These are phyloP conservation scores for Paedocypris micromegethes DNA, from an alignment of 2,797 vertebrate species.

Conservation along the genomic window DNA sequence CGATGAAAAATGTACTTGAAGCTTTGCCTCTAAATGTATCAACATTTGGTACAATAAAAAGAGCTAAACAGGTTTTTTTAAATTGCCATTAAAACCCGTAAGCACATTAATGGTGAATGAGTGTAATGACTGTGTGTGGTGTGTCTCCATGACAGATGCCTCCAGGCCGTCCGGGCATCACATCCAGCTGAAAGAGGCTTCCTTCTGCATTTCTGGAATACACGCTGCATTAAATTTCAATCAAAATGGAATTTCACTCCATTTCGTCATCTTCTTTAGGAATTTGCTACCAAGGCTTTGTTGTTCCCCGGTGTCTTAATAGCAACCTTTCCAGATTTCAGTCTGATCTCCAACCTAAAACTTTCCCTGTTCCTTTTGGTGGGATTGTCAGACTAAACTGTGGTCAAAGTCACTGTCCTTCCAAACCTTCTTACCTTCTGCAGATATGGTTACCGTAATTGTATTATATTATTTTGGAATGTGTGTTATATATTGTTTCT, in stretches of 20 bases:
- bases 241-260: conserved; percentile 48
- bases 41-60: no score
- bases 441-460: no score
- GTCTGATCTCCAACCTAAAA: conserved; percentile 30
- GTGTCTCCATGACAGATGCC: conserved; percentile 43
- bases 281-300: conserved; percentile 42
- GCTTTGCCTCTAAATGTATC: no score
- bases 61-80: no score
- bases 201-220: conserved; percentile 42
- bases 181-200: conserved; percentile 41
- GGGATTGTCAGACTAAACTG: no score
- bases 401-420: no score
- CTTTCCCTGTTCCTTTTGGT: background rate
- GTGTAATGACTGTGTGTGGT: conserved; percentile 34
- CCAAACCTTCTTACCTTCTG: no score
- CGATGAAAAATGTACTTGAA: no score
- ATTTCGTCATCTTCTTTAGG: conserved; percentile 52
- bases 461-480: no score
- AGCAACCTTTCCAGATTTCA: conserved; percentile 34
- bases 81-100: no score
- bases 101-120: conserved; percentile 44
- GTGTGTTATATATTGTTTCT: no score
- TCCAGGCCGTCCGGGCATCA: conserved; percentile 45
- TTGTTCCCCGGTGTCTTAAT: conserved; percentile 39
- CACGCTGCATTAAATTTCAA: conserved; percentile 50